phyloP scores from a whole-genome alignment of 2,888 invertebrate genomes.

The Eilema caniola region DNA sequence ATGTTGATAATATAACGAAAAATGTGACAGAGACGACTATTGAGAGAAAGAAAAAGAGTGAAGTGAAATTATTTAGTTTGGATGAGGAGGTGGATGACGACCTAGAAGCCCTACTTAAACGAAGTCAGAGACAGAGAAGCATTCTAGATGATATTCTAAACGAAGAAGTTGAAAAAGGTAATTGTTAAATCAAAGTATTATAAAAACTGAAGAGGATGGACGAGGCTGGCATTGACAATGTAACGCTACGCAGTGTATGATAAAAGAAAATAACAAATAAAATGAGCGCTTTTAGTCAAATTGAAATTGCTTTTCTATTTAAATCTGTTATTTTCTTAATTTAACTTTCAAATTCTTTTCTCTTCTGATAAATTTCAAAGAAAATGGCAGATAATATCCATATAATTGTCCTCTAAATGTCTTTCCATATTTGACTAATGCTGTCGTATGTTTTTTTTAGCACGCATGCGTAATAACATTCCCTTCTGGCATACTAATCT shows the following conservation, averaged over 20 bases:
- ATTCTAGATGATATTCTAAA: slow-evolving; percentile 90
- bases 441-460: slow-evolving; percentile 86
- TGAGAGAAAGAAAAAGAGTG: slow-evolving; percentile 71
- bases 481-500: slow-evolving; percentile 87
- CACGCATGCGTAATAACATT: slow-evolving; percentile 87
- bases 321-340: slow-evolving; percentile 64
- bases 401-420: slow-evolving; percentile 56
- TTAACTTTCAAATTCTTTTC: slow-evolving; percentile 28
- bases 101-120: slow-evolving; percentile 88
- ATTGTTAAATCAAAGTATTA: slow-evolving; percentile 73
- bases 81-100: slow-evolving; percentile 87
- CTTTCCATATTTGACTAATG: slow-evolving; percentile 73
- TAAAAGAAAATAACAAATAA: slow-evolving; percentile 62
- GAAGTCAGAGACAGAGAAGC: slow-evolving; percentile 90
- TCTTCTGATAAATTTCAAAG: slow-evolving; percentile 29
- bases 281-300: slow-evolving; percentile 65
- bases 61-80: slow-evolving; percentile 68
- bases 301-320: slow-evolving; percentile 61
- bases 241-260: slow-evolving; percentile 79
- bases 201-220: slow-evolving; percentile 59
- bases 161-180: slow-evolving; percentile 88
- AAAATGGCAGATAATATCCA: slow-evolving; percentile 63
- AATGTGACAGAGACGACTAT: slow-evolving; percentile 74
- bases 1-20: slow-evolving; percentile 76
- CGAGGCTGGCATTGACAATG: slow-evolving; percentile 71